Conservation (phyloP, 2,797 vertebrate species). For the Thripadectes ignobilis region DNA sequence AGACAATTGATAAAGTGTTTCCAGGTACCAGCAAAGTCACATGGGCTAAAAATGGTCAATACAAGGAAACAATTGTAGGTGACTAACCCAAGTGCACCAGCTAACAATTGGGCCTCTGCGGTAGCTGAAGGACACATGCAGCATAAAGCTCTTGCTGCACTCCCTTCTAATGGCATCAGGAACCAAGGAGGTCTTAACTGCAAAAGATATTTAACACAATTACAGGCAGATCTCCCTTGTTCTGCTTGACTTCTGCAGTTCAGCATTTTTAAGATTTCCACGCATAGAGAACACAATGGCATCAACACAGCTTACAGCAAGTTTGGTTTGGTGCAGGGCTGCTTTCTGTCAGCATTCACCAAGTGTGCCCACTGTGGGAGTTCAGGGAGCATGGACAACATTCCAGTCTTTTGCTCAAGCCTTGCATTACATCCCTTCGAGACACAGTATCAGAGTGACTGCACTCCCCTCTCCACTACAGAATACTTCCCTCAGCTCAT, state of each 20-base stretch:
- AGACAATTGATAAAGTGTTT: background rate
- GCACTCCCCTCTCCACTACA: background rate
- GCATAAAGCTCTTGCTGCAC: background rate
- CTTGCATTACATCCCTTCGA: background rate
- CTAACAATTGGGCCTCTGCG: fast-evolving
- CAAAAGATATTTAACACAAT: background rate
- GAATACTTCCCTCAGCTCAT: background rate
- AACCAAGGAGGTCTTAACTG: background rate
- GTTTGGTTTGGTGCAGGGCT: background rate
- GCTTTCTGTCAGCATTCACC: background rate
- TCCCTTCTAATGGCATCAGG: background rate
- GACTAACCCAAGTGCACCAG: background rate
- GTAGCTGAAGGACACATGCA: background rate
- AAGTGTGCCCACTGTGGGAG: fast-evolving
- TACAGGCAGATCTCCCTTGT: background rate
- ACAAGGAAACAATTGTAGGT: background rate
- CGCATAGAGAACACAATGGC: background rate
- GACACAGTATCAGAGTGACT: background rate
- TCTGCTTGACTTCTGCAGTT: background rate
- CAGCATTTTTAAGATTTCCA: background rate
- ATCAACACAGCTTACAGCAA: background rate
- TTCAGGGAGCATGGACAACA: background rate
- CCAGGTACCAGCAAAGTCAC: background rate
- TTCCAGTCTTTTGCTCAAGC: background rate
- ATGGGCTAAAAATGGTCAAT: background rate